These are phyloP conservation scores for Hydractinia symbiolongicarpus DNA, from an alignment of 30 jellyfish, hydroid and myxozoan species.

Conservation along the genomic window DNA sequence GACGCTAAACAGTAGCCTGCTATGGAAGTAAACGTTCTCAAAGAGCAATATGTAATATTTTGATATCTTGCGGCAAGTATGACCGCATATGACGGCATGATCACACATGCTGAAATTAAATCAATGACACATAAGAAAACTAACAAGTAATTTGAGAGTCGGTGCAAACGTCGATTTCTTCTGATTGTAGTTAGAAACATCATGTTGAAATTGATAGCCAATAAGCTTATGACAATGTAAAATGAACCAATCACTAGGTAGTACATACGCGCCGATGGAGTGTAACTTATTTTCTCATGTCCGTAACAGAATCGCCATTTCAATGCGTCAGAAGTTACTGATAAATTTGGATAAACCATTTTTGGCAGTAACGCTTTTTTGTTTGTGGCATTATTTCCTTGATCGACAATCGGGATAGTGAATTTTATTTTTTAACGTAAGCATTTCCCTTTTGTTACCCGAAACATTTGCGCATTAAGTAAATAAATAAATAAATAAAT, in stretches of 20 bases:
- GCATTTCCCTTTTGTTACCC: no score
- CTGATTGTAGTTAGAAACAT: constrained; percentile 7
- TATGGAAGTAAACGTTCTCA: background rate
- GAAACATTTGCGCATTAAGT: no score
- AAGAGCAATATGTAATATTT: background rate
- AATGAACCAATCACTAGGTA: background rate
- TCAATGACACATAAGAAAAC: background rate
- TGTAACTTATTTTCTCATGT: no score
- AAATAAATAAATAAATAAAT: no score
- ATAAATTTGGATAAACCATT: no score
- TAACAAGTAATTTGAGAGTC: constrained; percentile 2
- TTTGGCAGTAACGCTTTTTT: no score
- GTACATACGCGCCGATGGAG: background rate
- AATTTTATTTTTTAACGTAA: no score
- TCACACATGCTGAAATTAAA: background rate
- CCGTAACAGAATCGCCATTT: no score
- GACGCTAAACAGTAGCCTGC: background rate
- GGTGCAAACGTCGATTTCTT: background rate
- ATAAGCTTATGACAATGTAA: background rate
- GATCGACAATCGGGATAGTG: no score
- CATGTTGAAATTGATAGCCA: constrained; percentile 14
- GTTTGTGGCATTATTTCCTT: no score
- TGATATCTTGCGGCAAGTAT: background rate
- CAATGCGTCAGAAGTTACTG: no score
- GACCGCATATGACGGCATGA: constrained; percentile 9